phyloP scores from a whole-genome alignment of 2,888 invertebrate species.

The Caradrina clavipalpis region DNA sequence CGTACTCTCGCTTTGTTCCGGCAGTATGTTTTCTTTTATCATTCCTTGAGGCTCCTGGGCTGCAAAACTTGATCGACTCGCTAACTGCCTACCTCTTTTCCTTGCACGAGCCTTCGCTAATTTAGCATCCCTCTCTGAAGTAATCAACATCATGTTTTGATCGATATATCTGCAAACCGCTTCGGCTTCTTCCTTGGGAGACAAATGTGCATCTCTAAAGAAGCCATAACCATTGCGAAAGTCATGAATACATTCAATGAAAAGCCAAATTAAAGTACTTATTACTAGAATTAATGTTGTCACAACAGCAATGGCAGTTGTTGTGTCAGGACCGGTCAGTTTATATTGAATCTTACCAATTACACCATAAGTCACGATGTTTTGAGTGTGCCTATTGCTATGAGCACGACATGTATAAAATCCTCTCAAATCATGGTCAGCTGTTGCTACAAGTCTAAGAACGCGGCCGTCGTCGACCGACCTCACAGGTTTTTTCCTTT shows the following conservation, averaged over 20 bases:
- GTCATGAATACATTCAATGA: slow-evolving; percentile 82
- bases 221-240: slow-evolving; percentile 84
- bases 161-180: slow-evolving; percentile 83
- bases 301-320: slow-evolving; percentile 78
- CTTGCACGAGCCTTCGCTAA: slow-evolving; percentile 80
- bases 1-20: slow-evolving; percentile 58
- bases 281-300: slow-evolving; percentile 80
- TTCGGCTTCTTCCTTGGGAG: slow-evolving; percentile 82
- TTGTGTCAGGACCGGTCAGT: slow-evolving; percentile 76
- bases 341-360: slow-evolving; percentile 78
- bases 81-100: slow-evolving; percentile 71
- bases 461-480: slow-evolving; percentile 81
- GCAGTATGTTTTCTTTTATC: slow-evolving; percentile 64
- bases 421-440: slow-evolving; percentile 79
- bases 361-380: slow-evolving; percentile 86
- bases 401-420: slow-evolving; percentile 85
- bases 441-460: slow-evolving; percentile 77
- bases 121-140: slow-evolving; percentile 75
- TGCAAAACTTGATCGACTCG: slow-evolving; percentile 73
- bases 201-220: slow-evolving; percentile 82
- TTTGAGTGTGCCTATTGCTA: slow-evolving; percentile 75
- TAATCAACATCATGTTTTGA: slow-evolving; percentile 75
- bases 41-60: slow-evolving; percentile 80
- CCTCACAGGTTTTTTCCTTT: slow-evolving; percentile 71
- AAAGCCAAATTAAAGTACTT: slow-evolving; percentile 79